Percentiles rank a stretch among this genome's conserved stretches.
Conservation (phyloP, 37 sponge, comb jelly and placozoan genomes). For the Oopsacas minuta region DNA sequence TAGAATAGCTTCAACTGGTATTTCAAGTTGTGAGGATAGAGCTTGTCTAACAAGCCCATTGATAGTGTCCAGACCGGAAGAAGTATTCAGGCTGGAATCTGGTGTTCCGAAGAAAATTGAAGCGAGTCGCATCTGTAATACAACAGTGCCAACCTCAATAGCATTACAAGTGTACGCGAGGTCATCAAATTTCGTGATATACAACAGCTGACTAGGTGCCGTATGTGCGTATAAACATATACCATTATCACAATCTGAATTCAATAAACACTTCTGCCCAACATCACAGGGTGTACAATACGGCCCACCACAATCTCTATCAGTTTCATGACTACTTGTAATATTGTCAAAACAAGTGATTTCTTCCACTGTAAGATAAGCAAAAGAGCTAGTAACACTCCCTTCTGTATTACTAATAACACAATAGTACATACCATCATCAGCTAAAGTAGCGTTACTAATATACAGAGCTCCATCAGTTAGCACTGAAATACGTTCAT, state of each 20-base stretch:
- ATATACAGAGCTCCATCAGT: constrained; percentile 35
- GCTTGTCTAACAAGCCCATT: background rate
- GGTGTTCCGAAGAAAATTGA: background rate
- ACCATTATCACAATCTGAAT: constrained; percentile 50
- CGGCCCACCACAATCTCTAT: constrained; percentile 60
- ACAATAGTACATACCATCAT: constrained; percentile 42
- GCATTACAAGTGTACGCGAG: constrained; percentile 41
- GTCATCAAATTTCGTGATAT: constrained; percentile 37
- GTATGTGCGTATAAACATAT: constrained; percentile 47
- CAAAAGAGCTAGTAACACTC: constrained; percentile 20
- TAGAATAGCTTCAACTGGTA: background rate
- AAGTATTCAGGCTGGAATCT: background rate
- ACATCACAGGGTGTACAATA: constrained; percentile 46
- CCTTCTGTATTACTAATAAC: constrained; percentile 27
- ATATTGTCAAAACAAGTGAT: constrained; percentile 53
- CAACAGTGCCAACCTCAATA: background rate
- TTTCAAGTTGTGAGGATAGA: background rate
- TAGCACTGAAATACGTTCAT: constrained; percentile 13
- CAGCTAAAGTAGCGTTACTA: constrained; percentile 15
- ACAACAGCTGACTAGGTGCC: constrained; percentile 44
- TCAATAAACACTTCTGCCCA: constrained; percentile 25
- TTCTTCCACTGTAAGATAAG: constrained; percentile 26
- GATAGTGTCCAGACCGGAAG: background rate
- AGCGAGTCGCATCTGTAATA: background rate
- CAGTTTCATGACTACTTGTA: constrained; percentile 49